Evolutionary conservation across 2,888 invertebrate genomes (phyloP), one percentile per base, ranked within the genome.

Genomic region (Ophioninae sp.): DNA sequence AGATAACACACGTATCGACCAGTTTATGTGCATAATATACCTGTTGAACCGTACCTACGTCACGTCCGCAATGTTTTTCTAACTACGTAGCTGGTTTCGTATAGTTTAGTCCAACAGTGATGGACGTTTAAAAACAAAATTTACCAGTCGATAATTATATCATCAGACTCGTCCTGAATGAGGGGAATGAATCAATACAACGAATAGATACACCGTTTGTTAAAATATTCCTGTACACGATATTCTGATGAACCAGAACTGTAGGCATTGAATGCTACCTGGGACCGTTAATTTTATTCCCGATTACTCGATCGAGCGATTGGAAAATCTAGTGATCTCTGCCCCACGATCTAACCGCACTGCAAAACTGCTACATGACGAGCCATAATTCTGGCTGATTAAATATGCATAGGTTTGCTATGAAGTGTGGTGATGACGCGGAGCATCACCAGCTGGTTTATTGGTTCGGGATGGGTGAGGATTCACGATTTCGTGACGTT

Each of bases 311-410:
- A 81, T 81, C 67, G 84, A 81, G 78, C 61, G 75, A 20, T 75
- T 63, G 72, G 79, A 79, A 84, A 81, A 84, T 81, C 75, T 67
- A 81, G 69, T 56, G 75, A 84, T 84, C 67, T 68, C 5, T 23
- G 13, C 39, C 67, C 77, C 37, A 79, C 22, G 61, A 41, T 78
- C 79, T 76, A 79, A 72, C 58, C 80, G 77, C 80, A 79, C 73
- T 71, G 79, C 88, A 89, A 90, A 90, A 91, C 89, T 90, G 89
- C 88, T 88, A 88, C 90, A 89, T 89, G 90, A 89, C 89, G 87
- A 89, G 88, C 89, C 90, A 91, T 91, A 91, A 91, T 91, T 91
- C 88, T 89, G 87, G 87, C 89, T 90, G 90, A 91, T 91, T 90
- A 91, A 91, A 91, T 89, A 90, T 90, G 89, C 89, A 91, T 90